Conservation (phyloP, 2,888 invertebrate genomes). For the Phaonia tiefii region DNA sequence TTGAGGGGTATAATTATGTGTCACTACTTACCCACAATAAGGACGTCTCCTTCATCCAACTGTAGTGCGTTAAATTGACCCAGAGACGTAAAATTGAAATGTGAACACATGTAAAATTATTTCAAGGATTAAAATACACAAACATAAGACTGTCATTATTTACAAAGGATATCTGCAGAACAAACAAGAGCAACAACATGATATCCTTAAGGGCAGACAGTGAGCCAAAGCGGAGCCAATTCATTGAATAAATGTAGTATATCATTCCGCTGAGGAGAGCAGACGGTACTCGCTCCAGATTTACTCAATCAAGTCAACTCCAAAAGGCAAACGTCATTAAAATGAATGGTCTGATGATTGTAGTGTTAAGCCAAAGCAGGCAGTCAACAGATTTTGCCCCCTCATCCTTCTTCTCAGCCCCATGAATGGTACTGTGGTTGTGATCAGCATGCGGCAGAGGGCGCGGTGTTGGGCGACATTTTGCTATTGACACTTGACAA, state of each 20-base stretch:
- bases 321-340: constrained; percentile 71
- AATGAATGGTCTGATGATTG: constrained; percentile 71
- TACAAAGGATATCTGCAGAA: constrained; percentile 31
- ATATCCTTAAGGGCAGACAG: constrained; percentile 57
- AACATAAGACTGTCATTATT: not conserved
- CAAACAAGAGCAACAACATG: constrained; percentile 21
- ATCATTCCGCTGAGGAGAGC: constrained; percentile 22
- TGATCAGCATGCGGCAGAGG: constrained; percentile 65
- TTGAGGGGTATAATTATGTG: not conserved
- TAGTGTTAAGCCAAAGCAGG: constrained; percentile 53
- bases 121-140: constrained; percentile 18
- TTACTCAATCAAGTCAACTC: constrained; percentile 58
- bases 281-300: constrained; percentile 21
- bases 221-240: constrained; percentile 63
- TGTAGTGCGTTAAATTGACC: constrained; percentile 31
- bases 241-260: constrained; percentile 56
- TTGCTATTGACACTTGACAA: constrained; percentile 78
- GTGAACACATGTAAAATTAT: constrained; percentile 47
- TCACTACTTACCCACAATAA: not conserved
- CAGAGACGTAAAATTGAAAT: constrained; percentile 53
- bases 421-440: constrained; percentile 66
- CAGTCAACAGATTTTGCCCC: constrained; percentile 4
- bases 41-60: not conserved
- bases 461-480: constrained; percentile 52
- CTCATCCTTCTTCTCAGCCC: not conserved